phyloP scores from a whole-genome alignment of 2,888 invertebrate genomes.

The Pterostichus niger region DNA sequence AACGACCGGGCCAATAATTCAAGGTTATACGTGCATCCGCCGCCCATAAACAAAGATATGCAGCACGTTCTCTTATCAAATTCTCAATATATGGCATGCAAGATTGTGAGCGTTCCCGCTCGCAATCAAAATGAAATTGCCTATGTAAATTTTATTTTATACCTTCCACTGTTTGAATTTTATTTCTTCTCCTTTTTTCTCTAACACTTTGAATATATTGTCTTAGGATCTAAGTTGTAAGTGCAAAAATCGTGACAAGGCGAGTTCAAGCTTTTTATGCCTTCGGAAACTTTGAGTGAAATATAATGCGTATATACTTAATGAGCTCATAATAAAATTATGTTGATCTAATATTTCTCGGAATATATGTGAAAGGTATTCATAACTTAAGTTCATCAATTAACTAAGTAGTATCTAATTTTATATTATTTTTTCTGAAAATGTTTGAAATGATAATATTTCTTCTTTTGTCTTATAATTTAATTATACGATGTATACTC shows the following conservation, averaged over 20 bases:
- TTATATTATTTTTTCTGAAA: no score
- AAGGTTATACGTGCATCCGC: constrained; percentile 60
- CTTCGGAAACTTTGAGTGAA: constrained; percentile 6
- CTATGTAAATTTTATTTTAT: constrained; percentile 65
- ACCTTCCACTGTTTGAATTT: constrained; percentile 58
- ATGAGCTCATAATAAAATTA: no score
- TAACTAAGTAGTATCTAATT: no score
- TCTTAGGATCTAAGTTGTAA: constrained; percentile 8
- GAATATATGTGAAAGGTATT: no score
- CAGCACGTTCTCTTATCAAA: constrained; percentile 65
- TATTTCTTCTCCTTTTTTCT: constrained; percentile 43
- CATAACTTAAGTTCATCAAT: no score
- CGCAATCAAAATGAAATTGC: constrained; percentile 64
- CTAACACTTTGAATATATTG: constrained; percentile 49
- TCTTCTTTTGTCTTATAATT: no score
- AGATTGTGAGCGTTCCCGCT: constrained; percentile 64
- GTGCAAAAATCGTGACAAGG: constrained; percentile 27
- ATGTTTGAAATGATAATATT: no score
- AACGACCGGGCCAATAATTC: constrained; percentile 56
- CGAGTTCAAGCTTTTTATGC: not conserved
- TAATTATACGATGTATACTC: no score
- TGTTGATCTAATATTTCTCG: no score
- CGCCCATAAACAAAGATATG: constrained; percentile 62
- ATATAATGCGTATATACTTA: no score
- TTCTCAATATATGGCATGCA: constrained; percentile 65